Conservation (phyloP, 2,797 vertebrate species). For the Alcedo atthis region DNA sequence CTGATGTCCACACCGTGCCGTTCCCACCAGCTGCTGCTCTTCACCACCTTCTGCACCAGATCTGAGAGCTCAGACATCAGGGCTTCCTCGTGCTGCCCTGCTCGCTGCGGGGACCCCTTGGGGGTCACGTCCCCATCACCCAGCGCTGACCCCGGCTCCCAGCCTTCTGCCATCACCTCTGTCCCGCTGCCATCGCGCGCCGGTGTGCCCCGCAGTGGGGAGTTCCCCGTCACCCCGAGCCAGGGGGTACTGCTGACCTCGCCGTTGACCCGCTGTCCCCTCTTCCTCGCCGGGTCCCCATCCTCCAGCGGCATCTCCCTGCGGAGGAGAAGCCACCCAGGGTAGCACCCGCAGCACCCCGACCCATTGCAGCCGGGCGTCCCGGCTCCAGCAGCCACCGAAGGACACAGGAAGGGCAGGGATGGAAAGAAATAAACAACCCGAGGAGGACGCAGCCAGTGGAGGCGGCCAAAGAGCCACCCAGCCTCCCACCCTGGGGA, state of each 20-base stretch:
- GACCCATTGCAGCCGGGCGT: background rate
- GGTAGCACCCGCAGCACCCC: background rate
- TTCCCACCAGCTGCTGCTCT: slow-evolving; percentile 93
- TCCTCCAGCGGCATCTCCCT: background rate
- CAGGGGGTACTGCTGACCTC: background rate
- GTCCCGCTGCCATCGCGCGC: background rate
- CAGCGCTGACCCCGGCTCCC: background rate
- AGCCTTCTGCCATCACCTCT: background rate
- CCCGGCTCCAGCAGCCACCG: background rate
- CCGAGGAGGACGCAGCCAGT: background rate
- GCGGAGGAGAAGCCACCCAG: background rate
- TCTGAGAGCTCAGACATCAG: slow-evolving; percentile 87
- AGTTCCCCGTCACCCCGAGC: background rate
- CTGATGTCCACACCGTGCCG: slow-evolving; percentile 86
- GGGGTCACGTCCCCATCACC: background rate
- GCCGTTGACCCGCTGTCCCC: background rate
- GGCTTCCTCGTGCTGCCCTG: slow-evolving; percentile 63
- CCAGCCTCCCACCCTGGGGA: background rate
- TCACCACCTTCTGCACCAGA: slow-evolving; percentile 84
- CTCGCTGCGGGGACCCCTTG: rapidly evolving
- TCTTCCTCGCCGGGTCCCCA: background rate
- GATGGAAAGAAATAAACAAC: background rate
- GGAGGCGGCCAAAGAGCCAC: background rate
- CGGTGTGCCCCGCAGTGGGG: rapidly evolving
- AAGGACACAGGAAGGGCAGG: slow-evolving; percentile 54